phyloP scores from a whole-genome alignment of 2,888 invertebrate species.

The Trypoxylon attenuatum region DNA sequence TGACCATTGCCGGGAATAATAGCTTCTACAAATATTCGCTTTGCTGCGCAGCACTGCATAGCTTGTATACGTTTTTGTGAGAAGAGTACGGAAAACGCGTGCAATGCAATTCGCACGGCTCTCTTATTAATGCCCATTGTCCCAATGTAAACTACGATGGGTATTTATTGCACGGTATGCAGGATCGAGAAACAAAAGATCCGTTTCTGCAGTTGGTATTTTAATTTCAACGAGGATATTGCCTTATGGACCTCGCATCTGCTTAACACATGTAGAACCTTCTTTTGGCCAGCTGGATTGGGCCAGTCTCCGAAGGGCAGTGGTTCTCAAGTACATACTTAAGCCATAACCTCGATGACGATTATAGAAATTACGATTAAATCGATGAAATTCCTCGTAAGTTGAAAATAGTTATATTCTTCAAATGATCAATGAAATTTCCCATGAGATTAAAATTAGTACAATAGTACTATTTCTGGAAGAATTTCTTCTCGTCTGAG shows the following conservation, averaged over 20 bases:
- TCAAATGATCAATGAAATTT: no score
- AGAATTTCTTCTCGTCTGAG: no score
- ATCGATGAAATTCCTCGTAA: no score
- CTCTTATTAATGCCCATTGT: slow-evolving; percentile 35
- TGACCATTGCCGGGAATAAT: background rate
- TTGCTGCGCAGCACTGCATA: background rate
- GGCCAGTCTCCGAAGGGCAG: slow-evolving; percentile 32
- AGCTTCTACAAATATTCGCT: slow-evolving; percentile 2
- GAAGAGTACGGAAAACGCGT: slow-evolving; percentile 13
- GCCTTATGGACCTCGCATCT: slow-evolving; percentile 45
- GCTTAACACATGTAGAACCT: slow-evolving; percentile 43
- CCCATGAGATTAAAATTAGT: no score
- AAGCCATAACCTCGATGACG: no score
- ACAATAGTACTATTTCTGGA: no score
- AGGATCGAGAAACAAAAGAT: slow-evolving; percentile 33
- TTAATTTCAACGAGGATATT: slow-evolving; percentile 46
- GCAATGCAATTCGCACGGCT: background rate
- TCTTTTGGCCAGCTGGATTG: slow-evolving; percentile 31
- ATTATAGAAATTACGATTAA: no score
- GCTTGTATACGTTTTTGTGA: slow-evolving; percentile 14
- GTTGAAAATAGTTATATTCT: no score
- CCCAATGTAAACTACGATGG: slow-evolving; percentile 23
- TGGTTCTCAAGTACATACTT: no score
- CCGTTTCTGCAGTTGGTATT: slow-evolving; percentile 43
- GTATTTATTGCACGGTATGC: slow-evolving; percentile 13